Conservation (phyloP, 2,797 vertebrate species). For the Microctenopoma lineatum region DNA sequence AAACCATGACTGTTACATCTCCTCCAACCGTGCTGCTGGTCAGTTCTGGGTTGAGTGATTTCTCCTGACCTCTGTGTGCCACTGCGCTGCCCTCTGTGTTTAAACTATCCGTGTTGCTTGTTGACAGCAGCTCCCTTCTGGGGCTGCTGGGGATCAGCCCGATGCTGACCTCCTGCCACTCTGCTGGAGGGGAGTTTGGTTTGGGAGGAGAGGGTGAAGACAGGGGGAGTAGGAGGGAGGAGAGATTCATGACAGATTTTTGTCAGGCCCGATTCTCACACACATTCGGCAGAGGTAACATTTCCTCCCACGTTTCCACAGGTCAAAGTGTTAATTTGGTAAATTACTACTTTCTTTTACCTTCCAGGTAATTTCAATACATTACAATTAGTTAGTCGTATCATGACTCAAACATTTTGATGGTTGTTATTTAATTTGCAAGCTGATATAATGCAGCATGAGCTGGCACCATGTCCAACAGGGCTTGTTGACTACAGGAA, state of each 20-base stretch:
- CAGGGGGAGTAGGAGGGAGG: constrained; percentile 48
- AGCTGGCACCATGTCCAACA: constrained; percentile 44
- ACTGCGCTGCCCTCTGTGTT: constrained; percentile 69
- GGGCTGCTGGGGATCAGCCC: constrained; percentile 68
- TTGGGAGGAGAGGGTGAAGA: constrained; percentile 52
- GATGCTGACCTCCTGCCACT: constrained; percentile 78
- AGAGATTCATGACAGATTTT: constrained; percentile 53
- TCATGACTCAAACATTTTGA: constrained; percentile 63
- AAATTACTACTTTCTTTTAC: constrained; percentile 62
- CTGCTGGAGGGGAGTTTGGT: constrained; percentile 53
- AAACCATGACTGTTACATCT: constrained; percentile 58
- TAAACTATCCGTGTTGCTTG: constrained; percentile 72
- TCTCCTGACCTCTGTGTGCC: constrained; percentile 70
- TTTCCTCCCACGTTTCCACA: constrained; percentile 60
- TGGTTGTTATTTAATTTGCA: constrained; percentile 69
- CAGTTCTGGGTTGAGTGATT: constrained; percentile 74
- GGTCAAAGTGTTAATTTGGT: constrained; percentile 63
- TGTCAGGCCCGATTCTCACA: constrained; percentile 34
- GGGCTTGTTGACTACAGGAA: constrained; percentile 57
- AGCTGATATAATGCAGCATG: constrained; percentile 47
- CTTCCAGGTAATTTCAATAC: constrained; percentile 51
- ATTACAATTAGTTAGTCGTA: constrained; percentile 62
- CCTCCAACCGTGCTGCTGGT: constrained; percentile 60
- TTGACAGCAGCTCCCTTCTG: constrained; percentile 77
- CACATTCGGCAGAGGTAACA: constrained; percentile 27